These are phyloP conservation scores for Ichneumon xanthorius DNA, from an alignment of 2,888 invertebrate species.

Conservation along the genomic window DNA sequence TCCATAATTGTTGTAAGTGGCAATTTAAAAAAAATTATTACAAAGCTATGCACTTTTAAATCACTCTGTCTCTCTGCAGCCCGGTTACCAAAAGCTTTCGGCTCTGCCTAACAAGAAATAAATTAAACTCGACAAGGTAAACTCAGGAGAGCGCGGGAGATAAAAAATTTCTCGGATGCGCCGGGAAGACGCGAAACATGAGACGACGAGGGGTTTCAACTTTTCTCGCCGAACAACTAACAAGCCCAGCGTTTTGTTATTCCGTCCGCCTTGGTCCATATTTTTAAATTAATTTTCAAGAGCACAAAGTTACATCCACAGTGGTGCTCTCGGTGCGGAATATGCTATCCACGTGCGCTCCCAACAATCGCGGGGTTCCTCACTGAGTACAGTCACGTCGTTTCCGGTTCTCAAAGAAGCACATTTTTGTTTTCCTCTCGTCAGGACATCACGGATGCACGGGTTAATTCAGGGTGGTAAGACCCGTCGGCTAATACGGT, in stretches of 20 bases:
- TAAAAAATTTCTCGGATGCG: not conserved
- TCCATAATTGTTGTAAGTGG: not conserved
- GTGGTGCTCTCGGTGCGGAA: conserved; percentile 11
- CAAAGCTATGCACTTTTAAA: not conserved
- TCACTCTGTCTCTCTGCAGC: not conserved
- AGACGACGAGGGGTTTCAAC: conserved; percentile 26
- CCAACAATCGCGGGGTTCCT: not conserved
- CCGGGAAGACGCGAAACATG: not conserved
- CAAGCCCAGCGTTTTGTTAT: conserved; percentile 45
- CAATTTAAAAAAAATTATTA: not conserved
- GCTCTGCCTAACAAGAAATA: not conserved
- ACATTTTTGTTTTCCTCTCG: conserved; percentile 48
- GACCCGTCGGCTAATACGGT: not conserved
- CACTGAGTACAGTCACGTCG: conserved; percentile 23
- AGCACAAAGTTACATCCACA: conserved; percentile 36
- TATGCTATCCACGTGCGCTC: conserved; percentile 54
- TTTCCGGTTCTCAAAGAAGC: conserved; percentile 11
- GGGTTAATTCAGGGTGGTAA: conserved; percentile 6
- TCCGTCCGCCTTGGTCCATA: conserved; percentile 43
- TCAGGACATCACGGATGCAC: conserved; percentile 28
- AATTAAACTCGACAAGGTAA: not conserved
- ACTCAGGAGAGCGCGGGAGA: not conserved
- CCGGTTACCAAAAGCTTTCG: not conserved
- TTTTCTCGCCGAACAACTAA: conserved; percentile 36
- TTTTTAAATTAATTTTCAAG: conserved; percentile 57